Conservation (phyloP, 1,140 invertebrate genomes). For the Eueides isabella region DNA sequence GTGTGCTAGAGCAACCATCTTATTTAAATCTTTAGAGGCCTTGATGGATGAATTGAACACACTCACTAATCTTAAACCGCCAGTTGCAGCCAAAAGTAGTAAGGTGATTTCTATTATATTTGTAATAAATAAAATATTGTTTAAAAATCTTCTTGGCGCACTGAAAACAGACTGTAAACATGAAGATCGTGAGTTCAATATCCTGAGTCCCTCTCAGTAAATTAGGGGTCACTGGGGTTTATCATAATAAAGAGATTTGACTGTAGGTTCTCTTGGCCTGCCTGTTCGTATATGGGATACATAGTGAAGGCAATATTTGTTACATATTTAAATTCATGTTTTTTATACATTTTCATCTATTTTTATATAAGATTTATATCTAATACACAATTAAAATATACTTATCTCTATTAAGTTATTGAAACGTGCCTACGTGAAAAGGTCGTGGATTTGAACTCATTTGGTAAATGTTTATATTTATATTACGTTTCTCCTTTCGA, state of each 20-base stretch:
- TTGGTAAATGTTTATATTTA: not conserved
- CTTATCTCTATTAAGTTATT: not conserved
- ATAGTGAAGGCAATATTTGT: no score
- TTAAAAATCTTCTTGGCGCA: not conserved
- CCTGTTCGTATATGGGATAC: no score
- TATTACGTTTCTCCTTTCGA: no score
- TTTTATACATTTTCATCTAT: no score
- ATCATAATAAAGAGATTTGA: no score
- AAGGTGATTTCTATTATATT: constrained; percentile 52
- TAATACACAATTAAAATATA: not conserved
- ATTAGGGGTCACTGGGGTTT: no score
- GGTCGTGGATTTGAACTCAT: not conserved
- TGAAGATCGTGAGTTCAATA: not conserved
- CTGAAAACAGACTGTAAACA: no score
- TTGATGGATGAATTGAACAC: constrained; percentile 60
- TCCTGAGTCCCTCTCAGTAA: no score
- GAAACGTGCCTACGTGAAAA: not conserved
- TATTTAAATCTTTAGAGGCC: constrained; percentile 68
- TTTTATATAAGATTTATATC: not conserved
- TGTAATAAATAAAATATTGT: not conserved
- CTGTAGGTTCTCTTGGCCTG: no score
- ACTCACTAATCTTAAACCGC: constrained; percentile 51
- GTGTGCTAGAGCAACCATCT: constrained; percentile 54
- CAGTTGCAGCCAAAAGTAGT: constrained; percentile 70
- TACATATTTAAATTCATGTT: no score